Percentiles rank a stretch among this genome's conserved stretches.
phyloP scores from a whole-genome alignment of 2,113 vertebrate genomes.

The Cisticola juncidis region DNA sequence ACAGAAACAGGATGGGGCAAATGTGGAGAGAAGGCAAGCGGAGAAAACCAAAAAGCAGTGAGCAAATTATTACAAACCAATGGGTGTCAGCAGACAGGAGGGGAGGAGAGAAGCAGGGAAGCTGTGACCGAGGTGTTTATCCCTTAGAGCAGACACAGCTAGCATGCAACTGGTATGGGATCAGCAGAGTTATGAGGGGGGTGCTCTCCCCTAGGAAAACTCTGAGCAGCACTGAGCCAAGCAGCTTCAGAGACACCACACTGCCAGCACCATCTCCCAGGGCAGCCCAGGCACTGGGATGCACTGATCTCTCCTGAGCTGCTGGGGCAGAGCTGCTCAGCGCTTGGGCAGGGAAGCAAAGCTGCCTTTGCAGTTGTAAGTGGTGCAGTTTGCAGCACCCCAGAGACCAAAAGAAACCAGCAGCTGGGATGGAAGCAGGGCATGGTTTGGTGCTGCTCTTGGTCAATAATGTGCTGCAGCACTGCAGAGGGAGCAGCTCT shows the following conservation, averaged over 20 bases:
- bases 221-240: background rate
- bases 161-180: background rate
- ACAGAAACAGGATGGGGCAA: background rate
- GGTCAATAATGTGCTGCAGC: background rate
- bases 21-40: background rate
- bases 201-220: background rate
- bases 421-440: background rate
- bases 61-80: background rate
- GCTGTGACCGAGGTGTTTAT: background rate
- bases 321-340: background rate
- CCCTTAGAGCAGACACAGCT: background rate
- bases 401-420: background rate
- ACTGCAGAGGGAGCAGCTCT: background rate
- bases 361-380: background rate
- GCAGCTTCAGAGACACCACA: background rate
- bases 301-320: background rate
- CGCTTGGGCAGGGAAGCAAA: background rate
- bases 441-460: background rate
- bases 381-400: background rate
- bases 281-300: background rate
- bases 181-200: background rate
- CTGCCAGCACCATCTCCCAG: background rate
- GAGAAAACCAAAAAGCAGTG: background rate
- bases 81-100: background rate
- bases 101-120: background rate